A percentile compares a stretch with the other conserved stretches of the same genome.
phyloP scores from a whole-genome alignment of 2,113 vertebrate genomes.

The Myotis brandtii region DNA sequence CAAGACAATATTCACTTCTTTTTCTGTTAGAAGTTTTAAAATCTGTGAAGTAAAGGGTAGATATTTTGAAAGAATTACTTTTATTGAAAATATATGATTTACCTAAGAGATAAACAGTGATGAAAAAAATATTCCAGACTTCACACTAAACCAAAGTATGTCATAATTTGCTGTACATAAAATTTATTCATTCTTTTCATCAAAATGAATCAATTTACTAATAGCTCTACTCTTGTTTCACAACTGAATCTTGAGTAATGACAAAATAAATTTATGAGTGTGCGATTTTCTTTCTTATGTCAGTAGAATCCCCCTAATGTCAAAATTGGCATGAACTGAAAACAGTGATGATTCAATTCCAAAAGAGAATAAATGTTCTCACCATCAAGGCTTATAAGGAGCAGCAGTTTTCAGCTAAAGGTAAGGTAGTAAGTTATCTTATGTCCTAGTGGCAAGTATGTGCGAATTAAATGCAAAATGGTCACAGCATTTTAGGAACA shows the following conservation, averaged over 20 bases:
- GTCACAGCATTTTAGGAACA: not conserved
- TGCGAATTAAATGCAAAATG: not conserved
- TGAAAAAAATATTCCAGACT: not conserved
- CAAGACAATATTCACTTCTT: constrained; percentile 93
- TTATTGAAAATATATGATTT: constrained; percentile 29
- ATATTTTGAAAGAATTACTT: constrained; percentile 56
- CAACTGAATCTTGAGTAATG: not conserved
- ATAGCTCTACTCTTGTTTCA: not conserved
- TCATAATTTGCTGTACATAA: constrained; percentile 1
- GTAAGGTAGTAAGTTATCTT: not conserved
- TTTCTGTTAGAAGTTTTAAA: constrained; percentile 91
- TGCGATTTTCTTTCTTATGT: not conserved
- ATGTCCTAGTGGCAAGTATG: not conserved
- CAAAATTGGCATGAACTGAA: not conserved
- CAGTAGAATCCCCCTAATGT: not conserved
- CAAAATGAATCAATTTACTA: not conserved
- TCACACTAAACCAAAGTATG: constrained; percentile 3
- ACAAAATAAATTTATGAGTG: not conserved
- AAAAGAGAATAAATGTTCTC: not conserved
- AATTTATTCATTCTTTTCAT: not conserved
- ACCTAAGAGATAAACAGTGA: constrained; percentile 19
- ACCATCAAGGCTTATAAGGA: not conserved
- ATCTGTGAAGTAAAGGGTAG: constrained; percentile 86
- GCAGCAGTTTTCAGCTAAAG: not conserved
- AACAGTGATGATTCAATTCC: not conserved